These are phyloP conservation scores for Eumerus sabulonum DNA, from an alignment of 2,888 invertebrate genomes.

Conservation along the genomic window DNA sequence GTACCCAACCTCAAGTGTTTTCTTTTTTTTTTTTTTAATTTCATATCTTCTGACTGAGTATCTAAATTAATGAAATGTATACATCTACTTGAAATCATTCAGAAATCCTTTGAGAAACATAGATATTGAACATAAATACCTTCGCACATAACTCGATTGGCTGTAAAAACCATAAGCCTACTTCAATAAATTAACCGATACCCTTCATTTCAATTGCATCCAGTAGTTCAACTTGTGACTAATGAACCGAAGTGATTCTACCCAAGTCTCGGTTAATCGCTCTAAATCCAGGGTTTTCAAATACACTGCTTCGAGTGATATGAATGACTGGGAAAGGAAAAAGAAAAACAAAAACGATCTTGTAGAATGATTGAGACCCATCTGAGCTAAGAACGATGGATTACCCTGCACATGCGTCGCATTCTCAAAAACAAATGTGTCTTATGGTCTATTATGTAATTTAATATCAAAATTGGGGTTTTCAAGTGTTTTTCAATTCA, in stretches of 20 bases:
- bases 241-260: constrained; percentile 47
- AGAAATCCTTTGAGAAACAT: constrained; percentile 51
- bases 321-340: constrained; percentile 10
- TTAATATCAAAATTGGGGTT: constrained; percentile 56
- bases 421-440: constrained; percentile 26
- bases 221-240: constrained; percentile 32
- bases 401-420: constrained; percentile 42
- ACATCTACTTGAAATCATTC: too few relatives aligned
- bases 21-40: too few relatives aligned
- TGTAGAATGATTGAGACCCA: constrained; percentile 18
- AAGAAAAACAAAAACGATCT: neutral
- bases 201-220: constrained; percentile 38
- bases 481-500: constrained; percentile 66
- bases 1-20: too few relatives aligned
- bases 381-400: constrained; percentile 23
- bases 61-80: too few relatives aligned
- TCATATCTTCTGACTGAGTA: too few relatives aligned
- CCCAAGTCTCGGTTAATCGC: constrained; percentile 43
- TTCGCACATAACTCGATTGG: constrained; percentile 59
- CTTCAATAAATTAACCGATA: constrained; percentile 62
- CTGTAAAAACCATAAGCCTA: constrained; percentile 54
- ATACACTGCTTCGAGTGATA: constrained; percentile 4
- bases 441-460: constrained; percentile 65
- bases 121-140: constrained; percentile 35
- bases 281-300: constrained; percentile 11